Percentiles rank a stretch among this genome's conserved stretches.
phyloP scores from a whole-genome alignment of 2,113 vertebrate species.

The Elanoides forficatus region DNA sequence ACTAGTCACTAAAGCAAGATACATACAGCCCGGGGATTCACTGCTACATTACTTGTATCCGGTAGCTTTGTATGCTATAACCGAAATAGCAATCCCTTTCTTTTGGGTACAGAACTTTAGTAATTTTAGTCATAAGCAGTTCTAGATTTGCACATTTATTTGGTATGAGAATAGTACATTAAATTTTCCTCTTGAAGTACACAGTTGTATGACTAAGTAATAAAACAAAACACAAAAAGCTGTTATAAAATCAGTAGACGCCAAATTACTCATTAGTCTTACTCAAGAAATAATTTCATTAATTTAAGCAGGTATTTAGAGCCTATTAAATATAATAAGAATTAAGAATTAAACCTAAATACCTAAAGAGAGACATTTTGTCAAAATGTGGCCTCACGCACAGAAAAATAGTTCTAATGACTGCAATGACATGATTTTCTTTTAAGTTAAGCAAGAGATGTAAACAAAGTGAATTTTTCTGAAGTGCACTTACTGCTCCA shows the following conservation, averaged over 20 bases:
- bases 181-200: neutral
- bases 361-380: neutral
- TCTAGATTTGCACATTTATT: neutral
- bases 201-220: neutral
- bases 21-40: neutral
- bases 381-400: neutral
- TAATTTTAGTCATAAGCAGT: neutral
- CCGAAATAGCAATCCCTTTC: neutral
- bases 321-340: neutral
- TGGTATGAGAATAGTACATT: neutral
- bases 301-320: neutral
- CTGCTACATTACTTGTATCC: neutral
- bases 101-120: neutral
- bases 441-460: neutral
- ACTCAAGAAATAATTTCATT: neutral
- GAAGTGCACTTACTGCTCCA: neutral
- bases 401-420: neutral
- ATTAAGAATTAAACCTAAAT: neutral
- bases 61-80: neutral
- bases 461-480: neutral
- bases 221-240: neutral
- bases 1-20: neutral
- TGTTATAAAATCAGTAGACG: neutral
- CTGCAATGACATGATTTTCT: neutral
- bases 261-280: neutral